phyloP scores from a whole-genome alignment of 2,888 invertebrate species.

The Artemia sinica region DNA sequence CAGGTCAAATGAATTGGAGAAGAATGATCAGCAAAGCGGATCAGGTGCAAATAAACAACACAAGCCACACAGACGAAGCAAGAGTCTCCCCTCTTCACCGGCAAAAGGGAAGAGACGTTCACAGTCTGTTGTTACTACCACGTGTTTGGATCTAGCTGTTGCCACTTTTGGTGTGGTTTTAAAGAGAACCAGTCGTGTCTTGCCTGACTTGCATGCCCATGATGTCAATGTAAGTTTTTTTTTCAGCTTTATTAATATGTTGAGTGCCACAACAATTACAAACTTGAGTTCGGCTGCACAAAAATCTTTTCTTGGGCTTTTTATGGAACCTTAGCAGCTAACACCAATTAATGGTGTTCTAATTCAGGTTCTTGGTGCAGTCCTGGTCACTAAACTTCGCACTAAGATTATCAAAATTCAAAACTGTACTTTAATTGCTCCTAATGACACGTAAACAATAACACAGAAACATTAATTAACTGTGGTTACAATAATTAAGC shows the following conservation, averaged over 20 bases:
- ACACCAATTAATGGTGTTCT: no score
- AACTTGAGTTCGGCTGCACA: background rate
- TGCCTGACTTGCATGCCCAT: constrained; percentile 2
- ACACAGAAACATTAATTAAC: no score
- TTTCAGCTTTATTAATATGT: background rate
- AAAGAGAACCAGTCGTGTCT: background rate
- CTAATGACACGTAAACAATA: no score
- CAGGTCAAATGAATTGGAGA: background rate
- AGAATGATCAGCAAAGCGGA: background rate
- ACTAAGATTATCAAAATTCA: no score
- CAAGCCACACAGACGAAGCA: background rate
- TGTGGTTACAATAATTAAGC: no score
- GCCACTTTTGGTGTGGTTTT: constrained; percentile 13
- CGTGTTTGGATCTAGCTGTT: constrained; percentile 9
- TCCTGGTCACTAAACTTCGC: no score
- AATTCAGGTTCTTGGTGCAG: no score
- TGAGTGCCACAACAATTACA: background rate
- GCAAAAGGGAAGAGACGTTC: background rate
- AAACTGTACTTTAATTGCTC: no score
- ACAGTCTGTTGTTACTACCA: background rate
- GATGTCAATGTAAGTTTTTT: background rate
- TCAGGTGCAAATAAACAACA: background rate
- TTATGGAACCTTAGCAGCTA: no score
- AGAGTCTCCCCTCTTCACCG: background rate
- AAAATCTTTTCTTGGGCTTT: no score